These are phyloP conservation scores for Drosophila kambysellisi DNA, from an alignment of 2,888 invertebrate species.

Conservation along the genomic window DNA sequence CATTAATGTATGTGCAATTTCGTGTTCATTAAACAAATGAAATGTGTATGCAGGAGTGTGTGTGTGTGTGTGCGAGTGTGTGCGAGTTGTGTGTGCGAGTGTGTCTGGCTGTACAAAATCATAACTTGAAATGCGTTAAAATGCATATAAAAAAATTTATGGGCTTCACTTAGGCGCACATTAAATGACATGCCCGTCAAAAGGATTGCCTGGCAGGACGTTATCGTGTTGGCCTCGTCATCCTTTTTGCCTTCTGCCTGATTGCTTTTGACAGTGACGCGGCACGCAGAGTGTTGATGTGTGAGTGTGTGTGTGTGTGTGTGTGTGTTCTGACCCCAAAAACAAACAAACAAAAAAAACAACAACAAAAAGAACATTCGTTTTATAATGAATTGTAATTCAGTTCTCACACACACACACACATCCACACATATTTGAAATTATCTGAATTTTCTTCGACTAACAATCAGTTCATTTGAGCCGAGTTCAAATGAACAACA, in stretches of 20 bases:
- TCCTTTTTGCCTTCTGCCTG: conserved; percentile 21
- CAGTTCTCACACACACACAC: conserved; percentile 29
- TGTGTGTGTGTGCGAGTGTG: conserved; percentile 13
- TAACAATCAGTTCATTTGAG: not conserved
- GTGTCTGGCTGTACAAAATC: conserved; percentile 54
- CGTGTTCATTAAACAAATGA: conserved; percentile 60
- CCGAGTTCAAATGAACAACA: not conserved
- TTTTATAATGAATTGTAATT: conserved; percentile 50
- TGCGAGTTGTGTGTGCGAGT: conserved; percentile 11
- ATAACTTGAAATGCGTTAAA: conserved; percentile 78
- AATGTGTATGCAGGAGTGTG: conserved; percentile 43
- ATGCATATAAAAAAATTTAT: conserved; percentile 79
- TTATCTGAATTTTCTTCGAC: not conserved
- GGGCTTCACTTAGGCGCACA: conserved; percentile 75
- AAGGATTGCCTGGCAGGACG: conserved; percentile 54
- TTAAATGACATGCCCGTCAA: conserved; percentile 76
- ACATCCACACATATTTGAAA: not conserved
- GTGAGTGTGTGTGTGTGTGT: conserved; percentile 11
- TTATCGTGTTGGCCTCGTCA: conserved; percentile 44
- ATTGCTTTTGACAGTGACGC: conserved; percentile 36
- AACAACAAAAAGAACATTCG: not conserved
- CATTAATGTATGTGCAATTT: conserved; percentile 42
- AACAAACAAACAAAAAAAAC: conserved; percentile 23
- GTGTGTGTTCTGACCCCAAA: conserved; percentile 64
- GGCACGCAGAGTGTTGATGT: conserved; percentile 5